phyloP scores from a whole-genome alignment of 1,140 invertebrate genomes.

The Drosophila biarmipes region DNA sequence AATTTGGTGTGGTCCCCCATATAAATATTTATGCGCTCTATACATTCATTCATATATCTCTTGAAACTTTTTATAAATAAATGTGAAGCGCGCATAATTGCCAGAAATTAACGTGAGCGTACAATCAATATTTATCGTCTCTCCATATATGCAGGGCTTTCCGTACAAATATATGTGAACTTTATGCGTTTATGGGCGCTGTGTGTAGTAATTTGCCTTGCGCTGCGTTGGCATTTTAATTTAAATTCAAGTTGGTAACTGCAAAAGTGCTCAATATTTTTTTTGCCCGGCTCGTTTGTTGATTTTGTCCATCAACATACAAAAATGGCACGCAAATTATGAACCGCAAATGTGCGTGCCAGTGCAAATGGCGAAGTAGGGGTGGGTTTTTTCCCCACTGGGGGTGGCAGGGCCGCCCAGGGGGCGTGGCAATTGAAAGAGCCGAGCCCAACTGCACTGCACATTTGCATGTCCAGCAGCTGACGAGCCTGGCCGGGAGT shows the following conservation, averaged over 20 bases:
- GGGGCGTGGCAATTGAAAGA: slow-evolving; percentile 13
- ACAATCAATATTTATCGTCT: slow-evolving; percentile 77
- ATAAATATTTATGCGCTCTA: slow-evolving; percentile 6
- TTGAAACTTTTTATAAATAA: slow-evolving; percentile 26
- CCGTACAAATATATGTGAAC: slow-evolving; percentile 22
- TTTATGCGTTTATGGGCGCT: slow-evolving; percentile 32
- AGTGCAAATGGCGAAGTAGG: slow-evolving; percentile 9
- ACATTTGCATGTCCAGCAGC: slow-evolving; percentile 49
- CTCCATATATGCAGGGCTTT: slow-evolving; percentile 47
- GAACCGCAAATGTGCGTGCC: slow-evolving; percentile 79
- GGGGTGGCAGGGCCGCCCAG: not conserved
- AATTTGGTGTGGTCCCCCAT: slow-evolving; percentile 18
- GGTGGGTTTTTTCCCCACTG: not conserved
- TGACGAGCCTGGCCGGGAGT: slow-evolving; percentile 31
- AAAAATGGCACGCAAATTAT: slow-evolving; percentile 80
- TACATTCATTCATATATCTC: slow-evolving; percentile 28
- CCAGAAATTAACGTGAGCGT: slow-evolving; percentile 74
- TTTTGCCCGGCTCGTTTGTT: slow-evolving; percentile 53
- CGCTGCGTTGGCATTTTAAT: slow-evolving; percentile 72
- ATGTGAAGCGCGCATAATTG: slow-evolving; percentile 71
- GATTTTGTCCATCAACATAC: slow-evolving; percentile 82
- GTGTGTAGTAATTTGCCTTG: slow-evolving; percentile 50
- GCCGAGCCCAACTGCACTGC: not conserved
- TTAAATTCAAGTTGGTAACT: slow-evolving; percentile 78
- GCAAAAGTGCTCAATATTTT: slow-evolving; percentile 46